These are phyloP conservation scores for Monarcha castaneiventris DNA, from an alignment of 2,113 vertebrate genomes.

Conservation along the genomic window DNA sequence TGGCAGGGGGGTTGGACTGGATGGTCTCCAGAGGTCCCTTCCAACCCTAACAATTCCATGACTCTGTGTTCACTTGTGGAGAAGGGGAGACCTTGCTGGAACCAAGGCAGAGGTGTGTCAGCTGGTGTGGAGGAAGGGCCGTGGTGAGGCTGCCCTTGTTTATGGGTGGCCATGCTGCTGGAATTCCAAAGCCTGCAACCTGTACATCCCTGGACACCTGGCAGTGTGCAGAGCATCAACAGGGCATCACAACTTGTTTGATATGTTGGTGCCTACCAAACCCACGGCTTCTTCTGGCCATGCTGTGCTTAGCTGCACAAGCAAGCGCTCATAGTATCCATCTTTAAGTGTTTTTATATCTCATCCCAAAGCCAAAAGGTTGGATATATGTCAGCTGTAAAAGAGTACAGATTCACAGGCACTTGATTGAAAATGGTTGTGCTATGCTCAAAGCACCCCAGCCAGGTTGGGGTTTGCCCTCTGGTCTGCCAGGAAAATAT, in stretches of 20 bases:
- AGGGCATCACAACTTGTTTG: no score
- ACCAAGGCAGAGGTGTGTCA: rapidly evolving
- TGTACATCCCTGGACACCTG: rapidly evolving
- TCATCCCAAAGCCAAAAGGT: neutral
- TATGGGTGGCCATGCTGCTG: rapidly evolving
- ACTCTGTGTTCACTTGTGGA: rapidly evolving
- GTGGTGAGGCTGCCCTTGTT: neutral
- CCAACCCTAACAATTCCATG: neutral
- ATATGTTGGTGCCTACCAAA: neutral
- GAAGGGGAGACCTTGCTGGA: neutral
- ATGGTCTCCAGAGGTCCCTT: neutral
- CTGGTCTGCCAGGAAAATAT: neutral
- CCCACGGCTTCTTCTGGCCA: rapidly evolving
- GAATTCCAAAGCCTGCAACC: no score
- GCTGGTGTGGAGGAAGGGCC: rapidly evolving
- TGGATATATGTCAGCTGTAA: neutral
- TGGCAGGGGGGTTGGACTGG: neutral
- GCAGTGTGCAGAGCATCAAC: rapidly evolving
- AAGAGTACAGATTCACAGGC: neutral
- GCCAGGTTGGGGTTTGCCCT: neutral
- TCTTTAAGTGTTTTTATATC: neutral
- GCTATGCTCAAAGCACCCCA: neutral
- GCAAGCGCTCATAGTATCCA: rapidly evolving
- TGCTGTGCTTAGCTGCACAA: rapidly evolving
- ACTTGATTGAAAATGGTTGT: rapidly evolving